Evolutionary conservation across 2,113 vertebrate species (phyloP).

Genomic region (Dasyprocta punctata): DNA sequence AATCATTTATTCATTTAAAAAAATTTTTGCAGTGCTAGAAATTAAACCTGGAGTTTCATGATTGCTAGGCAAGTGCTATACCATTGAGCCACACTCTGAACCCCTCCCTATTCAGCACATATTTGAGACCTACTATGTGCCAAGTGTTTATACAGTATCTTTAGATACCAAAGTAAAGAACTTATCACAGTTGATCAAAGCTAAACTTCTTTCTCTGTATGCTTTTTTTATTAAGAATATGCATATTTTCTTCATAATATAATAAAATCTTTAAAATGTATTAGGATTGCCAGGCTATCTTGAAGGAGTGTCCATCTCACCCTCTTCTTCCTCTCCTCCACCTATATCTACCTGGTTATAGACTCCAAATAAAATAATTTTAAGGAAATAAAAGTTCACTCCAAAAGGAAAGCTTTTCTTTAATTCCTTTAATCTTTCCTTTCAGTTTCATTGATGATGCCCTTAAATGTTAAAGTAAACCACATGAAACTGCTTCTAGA

Average conservation of each 20-base stretch:
- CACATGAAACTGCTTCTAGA: constrained; percentile 13
- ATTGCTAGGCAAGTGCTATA: neutral
- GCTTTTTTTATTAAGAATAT: neutral
- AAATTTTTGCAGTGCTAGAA: neutral
- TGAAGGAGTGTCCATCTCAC: neutral
- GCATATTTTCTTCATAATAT: neutral
- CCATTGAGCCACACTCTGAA: neutral
- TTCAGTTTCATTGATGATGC: constrained; percentile 22
- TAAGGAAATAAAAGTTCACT: constrained; percentile 37
- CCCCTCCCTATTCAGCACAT: neutral
- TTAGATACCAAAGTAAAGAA: neutral
- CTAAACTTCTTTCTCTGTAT: neutral
- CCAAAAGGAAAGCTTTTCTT: constrained; percentile 20
- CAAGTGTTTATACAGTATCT: neutral
- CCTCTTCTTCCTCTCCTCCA: neutral
- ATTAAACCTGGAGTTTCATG: neutral
- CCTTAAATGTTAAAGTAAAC: constrained; percentile 28
- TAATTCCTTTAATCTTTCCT: constrained; percentile 47
- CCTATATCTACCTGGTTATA: neutral
- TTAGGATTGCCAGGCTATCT: neutral
- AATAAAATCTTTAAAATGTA: constrained; percentile 25
- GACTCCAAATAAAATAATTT: constrained; percentile 20
- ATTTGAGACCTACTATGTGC: neutral
- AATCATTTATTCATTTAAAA: neutral
- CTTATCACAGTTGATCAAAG: neutral